Evolutionary conservation across 1,140 invertebrate genomes (phyloP), one percentile per base, ranked within the genome.

Genomic region (Phocides pigmalion): DNA sequence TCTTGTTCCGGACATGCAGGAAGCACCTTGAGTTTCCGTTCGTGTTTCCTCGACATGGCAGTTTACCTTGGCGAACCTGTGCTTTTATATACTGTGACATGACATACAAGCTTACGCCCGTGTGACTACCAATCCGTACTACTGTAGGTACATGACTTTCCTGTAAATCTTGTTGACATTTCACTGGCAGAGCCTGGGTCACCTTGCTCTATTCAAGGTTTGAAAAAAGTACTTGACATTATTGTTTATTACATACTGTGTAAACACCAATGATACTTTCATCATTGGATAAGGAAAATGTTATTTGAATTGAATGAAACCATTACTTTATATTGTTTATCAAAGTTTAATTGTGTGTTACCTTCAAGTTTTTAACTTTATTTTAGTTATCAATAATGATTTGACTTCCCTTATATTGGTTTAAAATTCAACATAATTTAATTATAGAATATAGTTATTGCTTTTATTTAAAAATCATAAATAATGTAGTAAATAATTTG

Each of bases 1-100:
- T 92, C 84, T 90, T 77, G 82, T 88, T 89, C 90, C 89, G 87
- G 89, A 85, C 82, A 84, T 89, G 82, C 80, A 92, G 91, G 91
- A 92, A 92, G 87, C 73, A 79, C 91, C 91, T 92, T 92, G 91
- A 83, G 66, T 81, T 81, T 84, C 78, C 74, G 76, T 68, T 82
- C 68, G 71, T 82, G 72, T 87, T 84, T 87, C 81, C 85, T 84
- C 76, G 70, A 70, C 70, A 71, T 71, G 59, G 76, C 73, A 62
- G 87, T 74, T 90, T 68, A 75, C 88, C 88, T 90, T 89, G 88
- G 69, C 72, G 39, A 22, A 72, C 47, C 70, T 71, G 70, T 82
- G 82, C 79, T 77, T 82, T 76, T 74, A 74, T 63, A 68, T 54
- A 58, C 66, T 72, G 73, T 69, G 63, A 66, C 73, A 79, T 77